Base-by-base conservation (phyloP, 2,113 vertebrate genomes). In the Cepphus grylle region DNA sequence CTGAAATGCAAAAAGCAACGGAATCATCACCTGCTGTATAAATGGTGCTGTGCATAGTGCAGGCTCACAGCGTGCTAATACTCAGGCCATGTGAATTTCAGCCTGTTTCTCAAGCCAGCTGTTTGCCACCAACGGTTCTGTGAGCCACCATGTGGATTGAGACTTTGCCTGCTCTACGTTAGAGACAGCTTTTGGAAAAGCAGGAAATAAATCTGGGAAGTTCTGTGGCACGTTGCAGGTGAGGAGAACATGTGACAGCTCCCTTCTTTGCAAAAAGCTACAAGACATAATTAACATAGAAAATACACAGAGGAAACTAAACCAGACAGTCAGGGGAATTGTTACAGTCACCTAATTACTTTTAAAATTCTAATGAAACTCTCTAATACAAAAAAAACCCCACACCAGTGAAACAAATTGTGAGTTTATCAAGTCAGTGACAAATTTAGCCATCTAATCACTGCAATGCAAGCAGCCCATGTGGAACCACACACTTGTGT, bases 251-350 rank as follows among this genome's bases (percentile, higher is more conserved):
- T 9, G 27, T 65, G 42, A 43, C 22, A 4, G 13, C 26, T 67
- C 34, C 34, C 47, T 38, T 78, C 65, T 84, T 69, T 56, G 29
- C 38, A 72, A 67, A 88, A 79, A 67, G 32, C 42, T 86, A 32
- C 25, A 52, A 82, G 79, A 74, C 5, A 0, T 52, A 47, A 96
- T 85, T 94, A 93, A 36, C 43, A 86, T 6, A 69, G 52, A 80
- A 81, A 84, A 86, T 42, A 93, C 20, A 77, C 18, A 89, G 70
- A 91, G 78, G 61, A 87, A 96, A 79, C 81, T 69, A 87, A 96
- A 89, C 61, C 77, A 95, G 84, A 84, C 91, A 65, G 73, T 81
- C 81, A 20, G 34, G 71, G 83, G 81, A 87, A 95, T 19, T 81
- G 47, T 30, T 53, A 79, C 36, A 96, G 76, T 87, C 77, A 84